These are phyloP conservation scores for Chironomus riparius DNA, from an alignment of 2,888 invertebrate species.

Conservation along the genomic window DNA sequence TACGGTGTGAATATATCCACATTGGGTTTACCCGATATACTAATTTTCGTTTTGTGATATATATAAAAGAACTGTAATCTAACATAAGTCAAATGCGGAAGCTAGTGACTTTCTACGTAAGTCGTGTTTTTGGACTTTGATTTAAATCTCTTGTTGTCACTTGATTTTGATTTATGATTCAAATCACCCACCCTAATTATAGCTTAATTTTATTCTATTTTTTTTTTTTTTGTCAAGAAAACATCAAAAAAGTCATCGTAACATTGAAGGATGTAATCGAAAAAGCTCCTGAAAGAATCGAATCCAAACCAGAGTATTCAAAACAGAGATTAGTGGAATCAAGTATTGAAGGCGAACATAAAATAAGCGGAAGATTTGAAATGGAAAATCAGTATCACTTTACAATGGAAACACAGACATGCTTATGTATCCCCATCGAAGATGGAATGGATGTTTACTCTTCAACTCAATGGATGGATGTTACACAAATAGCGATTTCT, in stretches of 20 bases:
- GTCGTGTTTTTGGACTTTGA: too few species aligned
- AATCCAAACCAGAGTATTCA: neutral
- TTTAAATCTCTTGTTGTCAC: too few species aligned
- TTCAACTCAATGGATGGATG: conserved; percentile 51
- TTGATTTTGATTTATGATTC: too few species aligned
- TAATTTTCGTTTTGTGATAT: too few species aligned
- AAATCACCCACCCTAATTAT: too few species aligned
- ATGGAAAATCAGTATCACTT: conserved; percentile 57
- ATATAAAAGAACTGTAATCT: too few species aligned
- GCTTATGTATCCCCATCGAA: conserved; percentile 54
- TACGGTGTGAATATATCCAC: too few species aligned
- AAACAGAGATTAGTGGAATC: conserved; percentile 34
- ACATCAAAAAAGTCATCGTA: neutral
- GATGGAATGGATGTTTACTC: conserved; percentile 57
- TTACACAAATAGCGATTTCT: conserved; percentile 47
- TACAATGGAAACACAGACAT: conserved; percentile 58
- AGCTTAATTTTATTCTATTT: too few species aligned
- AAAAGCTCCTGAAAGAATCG: neutral
- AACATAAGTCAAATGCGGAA: too few species aligned
- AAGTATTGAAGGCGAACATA: conserved; percentile 35
- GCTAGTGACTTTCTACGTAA: too few species aligned
- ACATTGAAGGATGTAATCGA: neutral
- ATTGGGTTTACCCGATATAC: too few species aligned
- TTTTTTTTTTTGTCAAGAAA: too few species aligned
- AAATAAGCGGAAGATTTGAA: conserved; percentile 47